A percentile compares a stretch with the other conserved stretches of the same genome.
Evolutionary conservation across 1,140 invertebrate genomes (phyloP).

Genomic region (Eueides isabella): DNA sequence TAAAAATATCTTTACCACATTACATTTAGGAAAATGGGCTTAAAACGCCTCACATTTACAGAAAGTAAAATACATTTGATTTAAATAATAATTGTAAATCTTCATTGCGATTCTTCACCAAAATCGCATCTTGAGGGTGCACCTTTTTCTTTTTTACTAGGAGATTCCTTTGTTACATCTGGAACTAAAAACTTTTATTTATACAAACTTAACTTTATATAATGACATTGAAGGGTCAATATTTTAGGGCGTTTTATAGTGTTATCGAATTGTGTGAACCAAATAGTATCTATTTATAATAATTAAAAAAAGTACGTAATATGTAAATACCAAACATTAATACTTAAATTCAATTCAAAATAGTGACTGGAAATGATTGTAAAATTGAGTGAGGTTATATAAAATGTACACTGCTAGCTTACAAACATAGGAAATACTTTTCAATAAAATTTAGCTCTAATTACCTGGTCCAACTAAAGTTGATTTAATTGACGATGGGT

Average conservation of each 20-base stretch:
- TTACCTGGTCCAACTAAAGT: slow-evolving; percentile 48
- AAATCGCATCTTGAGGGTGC: slow-evolving; percentile 56
- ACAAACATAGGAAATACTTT: too few relatives aligned
- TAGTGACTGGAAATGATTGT: too few relatives aligned
- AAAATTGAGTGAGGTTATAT: too few relatives aligned
- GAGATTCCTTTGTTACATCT: slow-evolving; percentile 32
- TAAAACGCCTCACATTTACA: background rate
- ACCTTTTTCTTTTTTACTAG: slow-evolving; percentile 46
- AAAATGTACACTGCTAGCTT: too few relatives aligned
- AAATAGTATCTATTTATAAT: too few relatives aligned
- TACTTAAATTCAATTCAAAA: too few relatives aligned
- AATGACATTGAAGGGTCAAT: too few relatives aligned
- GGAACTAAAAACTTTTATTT: slow-evolving; percentile 4
- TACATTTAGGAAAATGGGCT: slow-evolving; percentile 15
- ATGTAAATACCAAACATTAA: too few relatives aligned
- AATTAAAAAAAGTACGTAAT: too few relatives aligned
- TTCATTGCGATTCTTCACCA: slow-evolving; percentile 46
- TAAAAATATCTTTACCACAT: slow-evolving; percentile 21
- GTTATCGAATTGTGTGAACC: too few relatives aligned
- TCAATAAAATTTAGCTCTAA: background rate
- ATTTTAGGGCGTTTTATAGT: too few relatives aligned
- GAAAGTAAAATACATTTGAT: slow-evolving; percentile 6
- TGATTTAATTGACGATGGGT: slow-evolving; percentile 47
- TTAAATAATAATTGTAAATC: slow-evolving; percentile 14
- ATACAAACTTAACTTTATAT: too few relatives aligned